Conservation (phyloP, 2,888 invertebrate genomes). For the Dorcus parallelipipedus region DNA sequence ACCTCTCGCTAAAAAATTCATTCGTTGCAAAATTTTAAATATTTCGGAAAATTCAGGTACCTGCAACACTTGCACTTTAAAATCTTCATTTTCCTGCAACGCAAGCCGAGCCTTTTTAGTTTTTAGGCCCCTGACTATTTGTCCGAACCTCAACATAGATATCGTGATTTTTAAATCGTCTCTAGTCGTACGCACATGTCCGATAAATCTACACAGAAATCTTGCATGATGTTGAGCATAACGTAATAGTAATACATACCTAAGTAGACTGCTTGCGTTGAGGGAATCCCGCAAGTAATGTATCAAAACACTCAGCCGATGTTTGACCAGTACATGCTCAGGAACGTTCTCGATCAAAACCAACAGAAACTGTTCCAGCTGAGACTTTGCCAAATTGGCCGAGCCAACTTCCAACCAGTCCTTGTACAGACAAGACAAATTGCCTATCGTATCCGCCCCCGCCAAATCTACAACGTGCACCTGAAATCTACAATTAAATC, state of each 20-base stretch:
- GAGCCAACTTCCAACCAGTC: slow-evolving; percentile 38
- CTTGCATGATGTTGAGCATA: too few species aligned
- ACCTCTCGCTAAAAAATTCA: slow-evolving; percentile 38
- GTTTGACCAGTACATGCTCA: slow-evolving; percentile 29
- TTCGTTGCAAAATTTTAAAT: slow-evolving; percentile 32
- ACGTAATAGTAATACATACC: neutral
- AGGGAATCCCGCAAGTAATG: slow-evolving; percentile 44
- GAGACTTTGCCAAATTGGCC: slow-evolving; percentile 46
- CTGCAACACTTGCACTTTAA: slow-evolving; percentile 30
- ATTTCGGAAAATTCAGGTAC: slow-evolving; percentile 17
- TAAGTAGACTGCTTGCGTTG: slow-evolving; percentile 40
- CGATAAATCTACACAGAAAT: slow-evolving; percentile 41
- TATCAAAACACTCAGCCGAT: slow-evolving; percentile 42
- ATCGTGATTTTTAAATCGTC: slow-evolving; percentile 42
- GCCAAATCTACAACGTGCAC: slow-evolving; percentile 50
- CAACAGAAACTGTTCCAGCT: slow-evolving; percentile 45
- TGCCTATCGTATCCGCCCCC: slow-evolving; percentile 44
- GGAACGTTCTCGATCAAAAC: slow-evolving; percentile 29
- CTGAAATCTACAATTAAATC: slow-evolving; percentile 29
- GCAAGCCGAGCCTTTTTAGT: slow-evolving; percentile 29
- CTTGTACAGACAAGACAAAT: slow-evolving; percentile 37
- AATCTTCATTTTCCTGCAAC: slow-evolving; percentile 28
- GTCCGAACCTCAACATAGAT: slow-evolving; percentile 46
- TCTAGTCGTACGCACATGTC: slow-evolving; percentile 42
- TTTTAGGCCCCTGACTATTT: slow-evolving; percentile 37